A percentile compares a stretch with the other conserved stretches of the same genome.
Evolutionary conservation across 2,888 invertebrate genomes (phyloP).

Genomic region (Tetrapedia diversipes): DNA sequence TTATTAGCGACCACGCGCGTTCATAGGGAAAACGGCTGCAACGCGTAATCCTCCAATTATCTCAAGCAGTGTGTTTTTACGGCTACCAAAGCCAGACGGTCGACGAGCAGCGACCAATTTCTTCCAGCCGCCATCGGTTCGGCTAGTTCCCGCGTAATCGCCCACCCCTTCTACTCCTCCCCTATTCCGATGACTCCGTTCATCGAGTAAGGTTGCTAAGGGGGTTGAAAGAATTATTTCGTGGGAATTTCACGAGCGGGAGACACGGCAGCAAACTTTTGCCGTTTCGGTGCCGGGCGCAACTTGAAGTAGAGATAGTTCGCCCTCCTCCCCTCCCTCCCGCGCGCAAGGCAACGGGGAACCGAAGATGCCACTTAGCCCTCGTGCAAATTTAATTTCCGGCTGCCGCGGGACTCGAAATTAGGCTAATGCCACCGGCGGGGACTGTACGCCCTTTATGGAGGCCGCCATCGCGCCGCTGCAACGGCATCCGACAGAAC

Average conservation of each 20-base stretch:
- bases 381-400: conserved; percentile 72
- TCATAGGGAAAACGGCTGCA: no score
- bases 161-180: no score
- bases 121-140: no score
- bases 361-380: conserved; percentile 71
- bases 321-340: no score
- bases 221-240: conserved; percentile 63
- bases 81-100: no score
- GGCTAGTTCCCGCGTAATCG: no score
- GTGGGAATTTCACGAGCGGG: conserved; percentile 52
- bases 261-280: conserved; percentile 56
- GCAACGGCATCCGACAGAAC: conserved; percentile 41
- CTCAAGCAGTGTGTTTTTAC: no score
- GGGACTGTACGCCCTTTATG: conserved; percentile 33
- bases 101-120: no score
- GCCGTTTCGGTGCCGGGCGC: conserved; percentile 46
- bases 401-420: conserved; percentile 56
- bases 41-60: no score
- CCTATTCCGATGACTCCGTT: conserved; percentile 7
- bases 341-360: conserved; percentile 51
- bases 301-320: conserved; percentile 56
- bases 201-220: no score
- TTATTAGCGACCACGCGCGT: no score
- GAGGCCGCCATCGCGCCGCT: conserved; percentile 12
- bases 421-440: conserved; percentile 60